These are phyloP conservation scores for Centroberyx gerrardi DNA, from an alignment of 2,797 vertebrate genomes.

Conservation along the genomic window DNA sequence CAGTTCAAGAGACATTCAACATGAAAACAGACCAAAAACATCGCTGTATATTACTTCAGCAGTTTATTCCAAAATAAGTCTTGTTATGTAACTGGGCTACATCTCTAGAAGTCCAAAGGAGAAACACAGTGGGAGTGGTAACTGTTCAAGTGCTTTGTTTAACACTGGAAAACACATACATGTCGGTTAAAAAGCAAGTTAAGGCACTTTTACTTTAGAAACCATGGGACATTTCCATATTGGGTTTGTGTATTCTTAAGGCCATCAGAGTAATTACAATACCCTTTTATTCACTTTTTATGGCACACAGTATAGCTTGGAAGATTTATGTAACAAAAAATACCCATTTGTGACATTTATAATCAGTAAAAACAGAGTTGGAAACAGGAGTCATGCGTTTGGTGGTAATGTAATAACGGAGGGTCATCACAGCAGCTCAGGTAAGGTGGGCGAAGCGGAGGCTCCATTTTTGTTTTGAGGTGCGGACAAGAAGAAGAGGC, in stretches of 20 bases:
- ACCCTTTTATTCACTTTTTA: neutral
- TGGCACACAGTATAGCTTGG: conserved; percentile 50
- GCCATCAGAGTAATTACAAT: conserved; percentile 32
- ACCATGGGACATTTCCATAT: conserved; percentile 29
- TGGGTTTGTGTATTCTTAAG: neutral
- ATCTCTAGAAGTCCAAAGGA: conserved; percentile 24
- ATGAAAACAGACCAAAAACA: conserved; percentile 23
- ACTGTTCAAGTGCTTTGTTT: conserved; percentile 22
- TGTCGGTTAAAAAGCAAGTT: conserved; percentile 44
- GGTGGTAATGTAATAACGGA: neutral
- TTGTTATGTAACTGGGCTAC: conserved; percentile 15
- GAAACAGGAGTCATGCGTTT: neutral
- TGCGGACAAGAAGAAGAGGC: neutral
- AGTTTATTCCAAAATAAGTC: conserved; percentile 79
- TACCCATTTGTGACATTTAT: neutral
- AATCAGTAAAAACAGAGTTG: conserved; percentile 23
- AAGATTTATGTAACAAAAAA: conserved; percentile 10
- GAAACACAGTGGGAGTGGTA: conserved; percentile 11
- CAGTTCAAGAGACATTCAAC: neutral
- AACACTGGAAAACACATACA: neutral
- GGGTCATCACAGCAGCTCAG: conserved; percentile 30
- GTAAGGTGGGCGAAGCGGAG: neutral
- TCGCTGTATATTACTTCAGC: conserved; percentile 32
- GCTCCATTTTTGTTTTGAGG: neutral
- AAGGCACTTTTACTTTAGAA: conserved; percentile 66